A percentile compares a stretch with the other conserved stretches of the same genome.
phyloP scores from a whole-genome alignment of 2,113 vertebrate genomes.

The Falcunculus frontatus region DNA sequence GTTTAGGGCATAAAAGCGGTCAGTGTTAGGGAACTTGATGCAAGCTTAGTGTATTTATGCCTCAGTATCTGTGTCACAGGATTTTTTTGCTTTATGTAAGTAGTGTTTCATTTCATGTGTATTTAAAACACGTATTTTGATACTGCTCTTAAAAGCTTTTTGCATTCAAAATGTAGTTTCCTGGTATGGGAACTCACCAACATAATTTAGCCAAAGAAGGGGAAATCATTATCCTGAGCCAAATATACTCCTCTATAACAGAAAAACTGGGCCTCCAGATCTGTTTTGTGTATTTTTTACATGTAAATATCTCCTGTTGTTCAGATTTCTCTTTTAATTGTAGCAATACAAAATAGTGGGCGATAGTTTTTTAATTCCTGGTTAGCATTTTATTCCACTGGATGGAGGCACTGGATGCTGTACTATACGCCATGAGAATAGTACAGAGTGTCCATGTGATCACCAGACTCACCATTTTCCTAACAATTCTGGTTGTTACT shows the following conservation, averaged over 20 bases:
- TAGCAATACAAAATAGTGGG: neutral
- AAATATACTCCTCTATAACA: neutral
- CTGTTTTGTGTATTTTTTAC: neutral
- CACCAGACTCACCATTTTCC: neutral
- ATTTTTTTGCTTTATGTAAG: neutral
- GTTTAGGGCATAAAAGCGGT: neutral
- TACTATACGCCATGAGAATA: neutral
- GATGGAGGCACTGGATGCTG: neutral
- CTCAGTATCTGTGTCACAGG: neutral
- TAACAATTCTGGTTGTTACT: neutral
- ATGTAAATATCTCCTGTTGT: neutral
- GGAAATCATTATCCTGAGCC: neutral
- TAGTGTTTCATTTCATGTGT: neutral
- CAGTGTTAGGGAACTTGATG: neutral
- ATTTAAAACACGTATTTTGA: neutral
- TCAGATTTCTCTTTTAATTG: neutral
- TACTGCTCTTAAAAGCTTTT: neutral
- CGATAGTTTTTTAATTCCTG: neutral
- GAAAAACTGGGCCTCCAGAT: neutral
- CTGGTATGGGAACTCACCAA: neutral
- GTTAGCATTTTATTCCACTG: neutral
- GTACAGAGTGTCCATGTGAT: neutral
- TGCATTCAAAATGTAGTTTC: neutral
- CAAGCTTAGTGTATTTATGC: neutral
- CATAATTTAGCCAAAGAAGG: neutral